These are phyloP conservation scores for Allobates femoralis DNA, from an alignment of 2,797 vertebrate species.

Conservation along the genomic window DNA sequence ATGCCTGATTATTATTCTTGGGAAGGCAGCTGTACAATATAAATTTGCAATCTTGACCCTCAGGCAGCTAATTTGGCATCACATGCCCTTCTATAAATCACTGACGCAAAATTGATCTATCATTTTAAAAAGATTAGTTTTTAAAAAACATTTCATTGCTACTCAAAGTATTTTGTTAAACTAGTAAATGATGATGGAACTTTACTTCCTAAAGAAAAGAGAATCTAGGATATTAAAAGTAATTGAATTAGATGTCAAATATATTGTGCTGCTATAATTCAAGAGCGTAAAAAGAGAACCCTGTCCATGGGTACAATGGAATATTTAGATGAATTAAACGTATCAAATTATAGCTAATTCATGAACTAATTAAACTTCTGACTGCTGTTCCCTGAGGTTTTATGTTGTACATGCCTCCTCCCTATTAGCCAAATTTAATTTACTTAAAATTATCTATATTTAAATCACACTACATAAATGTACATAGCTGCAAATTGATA, in stretches of 20 bases:
- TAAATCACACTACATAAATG: neutral
- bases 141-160: too few relatives aligned
- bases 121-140: too few relatives aligned
- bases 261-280: neutral
- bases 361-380: slow-evolving; percentile 18
- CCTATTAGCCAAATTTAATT: neutral
- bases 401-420: slow-evolving; percentile 15
- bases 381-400: slow-evolving; percentile 14
- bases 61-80: too few relatives aligned
- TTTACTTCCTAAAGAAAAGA: neutral
- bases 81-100: too few relatives aligned
- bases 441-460: neutral
- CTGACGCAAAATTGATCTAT: too few relatives aligned
- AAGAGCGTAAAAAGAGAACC: neutral
- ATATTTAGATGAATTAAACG: slow-evolving; percentile 21
- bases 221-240: slow-evolving; percentile 4
- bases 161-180: neutral
- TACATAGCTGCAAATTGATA: neutral
- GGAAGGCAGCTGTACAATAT: too few relatives aligned
- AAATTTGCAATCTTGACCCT: too few relatives aligned
- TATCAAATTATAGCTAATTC: slow-evolving; percentile 19
- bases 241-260: slow-evolving; percentile 14
- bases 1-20: too few relatives aligned
- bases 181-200: neutral
- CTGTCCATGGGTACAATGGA: neutral